phyloP scores from a whole-genome alignment of 2,888 invertebrate genomes.

The Apantesis nais region DNA sequence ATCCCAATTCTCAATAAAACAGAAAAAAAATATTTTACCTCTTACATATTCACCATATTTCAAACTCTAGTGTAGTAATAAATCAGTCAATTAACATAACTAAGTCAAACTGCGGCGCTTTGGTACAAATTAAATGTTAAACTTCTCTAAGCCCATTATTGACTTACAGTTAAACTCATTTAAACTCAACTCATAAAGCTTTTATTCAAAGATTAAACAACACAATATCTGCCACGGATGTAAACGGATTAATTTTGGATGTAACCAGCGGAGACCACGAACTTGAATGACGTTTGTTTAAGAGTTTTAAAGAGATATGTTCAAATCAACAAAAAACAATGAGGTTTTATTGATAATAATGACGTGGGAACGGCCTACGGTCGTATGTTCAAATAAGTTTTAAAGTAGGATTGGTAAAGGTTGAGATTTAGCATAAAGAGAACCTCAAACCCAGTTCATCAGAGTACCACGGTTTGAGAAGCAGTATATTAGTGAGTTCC shows the following conservation, averaged over 20 bases:
- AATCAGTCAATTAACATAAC: neutral
- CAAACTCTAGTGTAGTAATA: neutral
- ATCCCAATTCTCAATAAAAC: no score
- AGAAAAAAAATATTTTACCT: no score
- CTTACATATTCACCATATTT: neutral
- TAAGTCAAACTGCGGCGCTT: neutral
- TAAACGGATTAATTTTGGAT: slow-evolving; percentile 56
- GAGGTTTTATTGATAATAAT: neutral
- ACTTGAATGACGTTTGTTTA: slow-evolving; percentile 20
- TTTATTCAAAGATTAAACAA: slow-evolving; percentile 8
- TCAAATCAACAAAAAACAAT: no score
- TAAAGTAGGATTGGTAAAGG: neutral
- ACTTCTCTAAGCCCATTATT: slow-evolving; percentile 9
- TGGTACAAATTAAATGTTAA: neutral
- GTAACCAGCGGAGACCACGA: slow-evolving; percentile 38
- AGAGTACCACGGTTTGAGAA: no score
- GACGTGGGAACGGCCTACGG: neutral
- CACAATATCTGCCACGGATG: slow-evolving; percentile 58
- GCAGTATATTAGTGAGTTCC: no score
- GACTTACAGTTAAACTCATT: slow-evolving; percentile 11
- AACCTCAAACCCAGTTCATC: no score
- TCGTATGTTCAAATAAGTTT: neutral
- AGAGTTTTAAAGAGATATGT: neutral
- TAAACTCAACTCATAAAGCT: no score
- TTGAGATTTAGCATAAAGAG: neutral